Evolutionary conservation across 37 sponge, comb jelly and placozoan genomes (phyloP).

Genomic region (Dysidea cf. avara): DNA sequence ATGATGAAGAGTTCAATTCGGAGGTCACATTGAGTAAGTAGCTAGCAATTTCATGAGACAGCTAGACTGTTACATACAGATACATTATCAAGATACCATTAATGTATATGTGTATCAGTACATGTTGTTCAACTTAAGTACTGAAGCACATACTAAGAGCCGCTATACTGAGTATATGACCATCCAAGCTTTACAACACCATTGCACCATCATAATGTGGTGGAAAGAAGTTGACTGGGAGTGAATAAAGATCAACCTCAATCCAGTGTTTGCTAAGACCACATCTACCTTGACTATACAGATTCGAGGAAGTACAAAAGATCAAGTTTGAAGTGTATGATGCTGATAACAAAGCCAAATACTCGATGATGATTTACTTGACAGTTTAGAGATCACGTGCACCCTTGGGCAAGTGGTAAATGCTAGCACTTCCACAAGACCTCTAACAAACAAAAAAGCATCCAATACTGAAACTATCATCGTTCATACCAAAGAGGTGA

Average conservation of each 20-base stretch:
- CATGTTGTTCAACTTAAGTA: too few relatives aligned
- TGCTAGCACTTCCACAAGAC: slow-evolving; percentile 35
- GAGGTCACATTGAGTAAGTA: too few relatives aligned
- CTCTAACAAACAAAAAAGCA: slow-evolving; percentile 43
- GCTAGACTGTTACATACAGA: too few relatives aligned
- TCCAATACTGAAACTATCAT: slow-evolving; percentile 60
- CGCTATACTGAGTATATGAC: too few relatives aligned
- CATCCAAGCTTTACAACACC: too few relatives aligned
- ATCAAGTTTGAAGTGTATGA: slow-evolving; percentile 60
- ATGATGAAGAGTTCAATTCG: too few relatives aligned
- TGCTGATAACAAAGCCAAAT: slow-evolving; percentile 51
- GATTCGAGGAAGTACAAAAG: slow-evolving; percentile 66
- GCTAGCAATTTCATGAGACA: too few relatives aligned
- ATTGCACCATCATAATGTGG: too few relatives aligned
- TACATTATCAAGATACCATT: too few relatives aligned
- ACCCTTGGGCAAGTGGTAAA: slow-evolving; percentile 63
- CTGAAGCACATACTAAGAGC: too few relatives aligned
- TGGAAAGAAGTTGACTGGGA: slow-evolving; percentile 71
- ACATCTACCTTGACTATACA: slow-evolving; percentile 48
- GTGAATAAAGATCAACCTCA: too few relatives aligned
- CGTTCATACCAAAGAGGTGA: slow-evolving; percentile 49
- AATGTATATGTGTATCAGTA: too few relatives aligned
- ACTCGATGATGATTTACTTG: slow-evolving; percentile 63
- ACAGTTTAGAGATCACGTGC: slow-evolving; percentile 31
- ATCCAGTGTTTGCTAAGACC: slow-evolving; percentile 51